Base-by-base conservation (phyloP, 2,888 invertebrate genomes). In the Drosophila trichaetosa region DNA sequence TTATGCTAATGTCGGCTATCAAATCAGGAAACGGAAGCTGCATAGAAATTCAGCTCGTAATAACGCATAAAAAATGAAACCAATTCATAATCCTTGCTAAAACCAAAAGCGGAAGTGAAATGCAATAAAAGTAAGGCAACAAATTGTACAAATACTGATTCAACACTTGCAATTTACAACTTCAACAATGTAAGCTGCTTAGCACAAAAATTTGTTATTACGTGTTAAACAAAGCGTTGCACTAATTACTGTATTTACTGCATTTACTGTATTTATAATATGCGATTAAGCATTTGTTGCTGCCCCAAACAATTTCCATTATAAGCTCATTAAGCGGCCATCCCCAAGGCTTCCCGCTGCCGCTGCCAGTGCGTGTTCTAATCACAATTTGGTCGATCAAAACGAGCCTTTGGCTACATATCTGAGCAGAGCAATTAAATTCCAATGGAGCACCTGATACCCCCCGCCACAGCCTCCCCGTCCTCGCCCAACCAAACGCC, bases 251-350 rank as follows among this genome's bases (percentile, higher is more conserved):
- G 24, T 46, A 7, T 24, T 46, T 16, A n/a, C n/a, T n/a, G n/a
- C n/a, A n/a, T n/a, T n/a, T n/a, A 24, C 24, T 36, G 16, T 59
- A 71, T 60, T 72, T 72, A 48, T 52, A 59, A 72, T 49, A 58
- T 49, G 48, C 42, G 60, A 42, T 60, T 46, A 49, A 51, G 57
- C 56, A 61, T 72, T 51, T 51, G 52, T 56, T 61, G 40, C 61
- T 49, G 56, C 49, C 18, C 49, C 34, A 38, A 49, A 57, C 56
- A 63, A 79, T 79, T 79, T 79, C 72, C 83, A 87, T 87, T 84
- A 85, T 85, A 83, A 84, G 76, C 83, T 69, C 87, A 84, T 84
- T 87, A 85, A 73, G 60, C 61, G 51, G 48, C 18, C 38, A 24
- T 51, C 64, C 72, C 68, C n/a, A 46, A 65, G 82, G 62, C 67